Evolutionary conservation across 2,113 vertebrate species (phyloP).

Genomic region (Conger conger): DNA sequence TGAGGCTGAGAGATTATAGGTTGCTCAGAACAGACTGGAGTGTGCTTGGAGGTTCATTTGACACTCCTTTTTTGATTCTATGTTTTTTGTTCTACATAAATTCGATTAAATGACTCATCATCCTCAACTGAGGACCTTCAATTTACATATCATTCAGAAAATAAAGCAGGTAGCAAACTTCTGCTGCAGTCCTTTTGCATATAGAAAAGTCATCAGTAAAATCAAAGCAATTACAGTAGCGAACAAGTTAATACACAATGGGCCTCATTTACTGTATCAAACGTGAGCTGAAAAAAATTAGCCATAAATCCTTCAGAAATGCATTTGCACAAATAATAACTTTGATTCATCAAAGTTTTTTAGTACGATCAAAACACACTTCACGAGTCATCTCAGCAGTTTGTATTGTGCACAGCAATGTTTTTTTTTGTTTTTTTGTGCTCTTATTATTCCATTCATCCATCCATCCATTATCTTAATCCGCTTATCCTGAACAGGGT

Average conservation of each 20-base stretch:
- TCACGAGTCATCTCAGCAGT: too few relatives aligned
- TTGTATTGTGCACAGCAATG: too few relatives aligned
- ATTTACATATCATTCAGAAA: neutral
- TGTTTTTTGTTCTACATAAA: neutral
- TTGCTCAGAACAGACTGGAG: constrained; percentile 18
- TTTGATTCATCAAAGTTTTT: too few relatives aligned
- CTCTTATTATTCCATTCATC: too few relatives aligned
- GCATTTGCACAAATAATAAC: too few relatives aligned
- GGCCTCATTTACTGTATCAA: too few relatives aligned
- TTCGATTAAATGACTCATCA: neutral
- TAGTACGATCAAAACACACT: too few relatives aligned
- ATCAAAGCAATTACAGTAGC: neutral
- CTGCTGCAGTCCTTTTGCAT: neutral
- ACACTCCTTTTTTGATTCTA: neutral
- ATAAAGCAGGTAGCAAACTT: neutral
- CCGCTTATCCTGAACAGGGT: too few relatives aligned
- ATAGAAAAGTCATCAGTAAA: neutral
- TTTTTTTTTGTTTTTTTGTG: too few relatives aligned
- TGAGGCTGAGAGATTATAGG: constrained; percentile 23
- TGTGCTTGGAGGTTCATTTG: constrained; percentile 16
- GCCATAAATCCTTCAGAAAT: too few relatives aligned
- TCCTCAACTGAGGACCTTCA: neutral
- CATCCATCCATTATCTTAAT: too few relatives aligned
- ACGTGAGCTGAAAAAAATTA: too few relatives aligned
- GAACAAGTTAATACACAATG: neutral